Evolutionary conservation across 2,888 invertebrate species (phyloP).

Genomic region (Hypolimnas misippus): DNA sequence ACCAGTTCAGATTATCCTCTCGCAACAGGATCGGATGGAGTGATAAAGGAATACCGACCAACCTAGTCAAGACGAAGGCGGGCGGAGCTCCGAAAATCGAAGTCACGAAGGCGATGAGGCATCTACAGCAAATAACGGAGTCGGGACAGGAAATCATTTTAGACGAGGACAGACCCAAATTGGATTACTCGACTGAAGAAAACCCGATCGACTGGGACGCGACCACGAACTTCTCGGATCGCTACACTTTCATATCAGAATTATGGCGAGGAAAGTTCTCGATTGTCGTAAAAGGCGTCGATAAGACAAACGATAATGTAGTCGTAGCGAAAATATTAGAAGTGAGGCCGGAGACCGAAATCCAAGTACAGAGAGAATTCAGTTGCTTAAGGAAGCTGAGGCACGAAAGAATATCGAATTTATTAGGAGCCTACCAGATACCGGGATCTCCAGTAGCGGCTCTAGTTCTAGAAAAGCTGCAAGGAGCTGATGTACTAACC

Average conservation of each 20-base stretch:
- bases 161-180: slow-evolving; percentile 86
- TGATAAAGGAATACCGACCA: slow-evolving; percentile 93
- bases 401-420: slow-evolving; percentile 93
- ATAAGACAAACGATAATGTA: slow-evolving; percentile 89
- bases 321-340: slow-evolving; percentile 94
- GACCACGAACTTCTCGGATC: slow-evolving; percentile 87
- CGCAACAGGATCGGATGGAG: slow-evolving; percentile 97
- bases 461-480: slow-evolving; percentile 91
- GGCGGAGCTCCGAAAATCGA: slow-evolving; percentile 89
- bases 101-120: slow-evolving; percentile 92
- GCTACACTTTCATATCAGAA: slow-evolving; percentile 94
- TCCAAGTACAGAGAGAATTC: slow-evolving; percentile 90
- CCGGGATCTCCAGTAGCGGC: slow-evolving; percentile 87
- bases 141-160: slow-evolving; percentile 88
- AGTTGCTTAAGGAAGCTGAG: slow-evolving; percentile 91
- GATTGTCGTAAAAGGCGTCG: slow-evolving; percentile 90
- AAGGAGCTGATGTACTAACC: slow-evolving; percentile 95
- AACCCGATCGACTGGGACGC: slow-evolving; percentile 89
- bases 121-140: slow-evolving; percentile 93
- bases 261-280: slow-evolving; percentile 94
- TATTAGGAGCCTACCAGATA: slow-evolving; percentile 89
- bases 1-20: slow-evolving; percentile 95
- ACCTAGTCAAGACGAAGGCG: slow-evolving; percentile 87
- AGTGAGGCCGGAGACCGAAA: slow-evolving; percentile 85
- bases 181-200: slow-evolving; percentile 90